Evolutionary conservation across 2,113 vertebrate genomes (phyloP), one percentile per base, ranked within the genome.

Genomic region (Orthochromis indermauri): DNA sequence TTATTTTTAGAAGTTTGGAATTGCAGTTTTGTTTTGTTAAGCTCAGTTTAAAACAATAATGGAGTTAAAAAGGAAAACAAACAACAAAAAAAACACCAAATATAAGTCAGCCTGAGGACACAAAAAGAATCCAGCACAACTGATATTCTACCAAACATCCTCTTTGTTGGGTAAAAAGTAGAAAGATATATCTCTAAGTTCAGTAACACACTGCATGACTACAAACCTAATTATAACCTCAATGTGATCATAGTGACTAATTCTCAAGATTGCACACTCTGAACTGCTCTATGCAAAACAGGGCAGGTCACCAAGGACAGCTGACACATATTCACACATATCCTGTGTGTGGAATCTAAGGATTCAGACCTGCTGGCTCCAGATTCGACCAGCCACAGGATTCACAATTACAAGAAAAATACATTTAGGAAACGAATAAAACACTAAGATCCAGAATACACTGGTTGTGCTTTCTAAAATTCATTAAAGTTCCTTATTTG

Each of bases 241-340:
- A 8, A 35, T 89, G 80, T 83, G 86, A 82, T 84, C 82, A 76
- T 12, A 26, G 89, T 83, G 87, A 89, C 81, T 88, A 84, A 88
- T 80, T 90, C 71, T 79, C 71, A 76, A 71, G 86, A 84, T 82
- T 59, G 57, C 49, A 85, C 85, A 89, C 83, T 89, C 76, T 86
- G 81, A 86, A 28, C 78, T 49, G 47, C 66, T 90, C 82, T 84
- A 40, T 78, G 68, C 42, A 82, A 93, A 92, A 40, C 86, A 61
- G 93, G 89, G 88, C 90, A 92, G 84, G 90, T 91, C 93, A 91
- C 90, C n/a, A n/a, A 92, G 88, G 92, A 94, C 81, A 88, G 55
- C 68, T 86, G 90, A 89, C 93, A 92, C 92, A 89, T 55, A 90
- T 93, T 45, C 68, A 73, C 68, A 45, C 68, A 73, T 89, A 82